Evolutionary conservation across 2,797 vertebrate genomes (phyloP).

Genomic region (Parauchenoglanis ngamensis): DNA sequence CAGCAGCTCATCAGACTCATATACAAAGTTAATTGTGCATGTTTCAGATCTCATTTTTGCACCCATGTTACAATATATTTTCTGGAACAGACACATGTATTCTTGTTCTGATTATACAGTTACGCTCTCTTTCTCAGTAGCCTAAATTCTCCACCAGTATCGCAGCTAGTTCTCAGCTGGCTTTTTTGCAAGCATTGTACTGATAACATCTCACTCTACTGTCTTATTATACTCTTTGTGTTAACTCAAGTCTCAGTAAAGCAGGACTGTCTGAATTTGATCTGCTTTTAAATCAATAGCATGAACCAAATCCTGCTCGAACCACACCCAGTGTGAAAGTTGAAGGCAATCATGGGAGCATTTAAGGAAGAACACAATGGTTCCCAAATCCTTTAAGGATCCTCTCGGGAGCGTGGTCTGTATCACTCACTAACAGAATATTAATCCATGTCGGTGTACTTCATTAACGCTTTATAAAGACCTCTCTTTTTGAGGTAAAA

Average conservation of each 20-base stretch:
- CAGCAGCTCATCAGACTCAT: not conserved
- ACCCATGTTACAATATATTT: not conserved
- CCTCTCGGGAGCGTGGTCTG: conserved; percentile 12
- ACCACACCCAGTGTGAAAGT: conserved; percentile 37
- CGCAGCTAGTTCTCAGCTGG: not conserved
- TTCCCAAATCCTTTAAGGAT: conserved; percentile 11
- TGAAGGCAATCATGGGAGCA: conserved; percentile 1
- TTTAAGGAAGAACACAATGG: not conserved
- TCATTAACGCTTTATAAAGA: not conserved
- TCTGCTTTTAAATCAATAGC: conserved; percentile 38
- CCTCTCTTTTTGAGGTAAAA: not conserved
- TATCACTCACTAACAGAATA: conserved; percentile 6
- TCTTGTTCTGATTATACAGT: not conserved
- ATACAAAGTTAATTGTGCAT: not conserved
- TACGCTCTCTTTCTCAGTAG: not conserved
- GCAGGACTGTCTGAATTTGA: conserved; percentile 38
- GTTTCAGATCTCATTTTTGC: too few relatives aligned
- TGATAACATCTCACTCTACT: not conserved
- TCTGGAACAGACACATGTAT: not conserved
- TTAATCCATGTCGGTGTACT: not conserved
- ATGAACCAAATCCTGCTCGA: not conserved
- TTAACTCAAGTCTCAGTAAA: not conserved
- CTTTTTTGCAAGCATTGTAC: not conserved
- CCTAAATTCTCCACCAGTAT: not conserved
- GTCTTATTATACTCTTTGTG: not conserved